Percentiles rank a stretch among this genome's conserved stretches.
Evolutionary conservation across 2,888 invertebrate genomes (phyloP).

Genomic region (Megalurothrips usitatus): DNA sequence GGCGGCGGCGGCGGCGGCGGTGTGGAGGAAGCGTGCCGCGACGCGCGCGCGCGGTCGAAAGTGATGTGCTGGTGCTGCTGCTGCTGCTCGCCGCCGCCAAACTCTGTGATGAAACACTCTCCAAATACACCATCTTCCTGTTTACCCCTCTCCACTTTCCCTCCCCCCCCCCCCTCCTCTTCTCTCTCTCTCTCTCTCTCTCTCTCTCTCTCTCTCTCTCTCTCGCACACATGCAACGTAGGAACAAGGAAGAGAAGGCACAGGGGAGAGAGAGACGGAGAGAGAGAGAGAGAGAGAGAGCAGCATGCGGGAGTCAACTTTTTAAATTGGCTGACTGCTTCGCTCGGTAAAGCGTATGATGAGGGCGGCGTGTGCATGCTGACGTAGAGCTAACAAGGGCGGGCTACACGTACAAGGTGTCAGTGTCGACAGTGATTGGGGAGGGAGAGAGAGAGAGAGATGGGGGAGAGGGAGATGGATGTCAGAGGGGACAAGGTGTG

Average conservation of each 20-base stretch:
- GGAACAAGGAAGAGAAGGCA: no score
- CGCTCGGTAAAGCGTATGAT: no score
- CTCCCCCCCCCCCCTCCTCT: no score
- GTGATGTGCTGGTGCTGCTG: no score
- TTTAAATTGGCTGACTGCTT: background rate
- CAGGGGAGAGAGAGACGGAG: no score
- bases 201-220: background rate
- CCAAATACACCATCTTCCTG: background rate
- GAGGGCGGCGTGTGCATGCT: no score
- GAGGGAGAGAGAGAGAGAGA: background rate
- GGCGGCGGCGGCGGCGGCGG: background rate
- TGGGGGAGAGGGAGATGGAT: background rate
- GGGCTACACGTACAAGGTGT: no score
- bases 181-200: background rate
- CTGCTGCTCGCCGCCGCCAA: background rate
- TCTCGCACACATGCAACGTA: background rate
- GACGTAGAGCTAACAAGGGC: no score
- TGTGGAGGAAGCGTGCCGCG: background rate
- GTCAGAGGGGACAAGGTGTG: no score
- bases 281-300: background rate
- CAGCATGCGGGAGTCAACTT: no score
- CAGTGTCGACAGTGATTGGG: background rate
- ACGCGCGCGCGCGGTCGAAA: background rate
- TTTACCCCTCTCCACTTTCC: no score
- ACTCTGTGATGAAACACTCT: slow-evolving; percentile 11